Evolutionary conservation across 1,140 invertebrate species (phyloP).

Genomic region (Megathymus violae): DNA sequence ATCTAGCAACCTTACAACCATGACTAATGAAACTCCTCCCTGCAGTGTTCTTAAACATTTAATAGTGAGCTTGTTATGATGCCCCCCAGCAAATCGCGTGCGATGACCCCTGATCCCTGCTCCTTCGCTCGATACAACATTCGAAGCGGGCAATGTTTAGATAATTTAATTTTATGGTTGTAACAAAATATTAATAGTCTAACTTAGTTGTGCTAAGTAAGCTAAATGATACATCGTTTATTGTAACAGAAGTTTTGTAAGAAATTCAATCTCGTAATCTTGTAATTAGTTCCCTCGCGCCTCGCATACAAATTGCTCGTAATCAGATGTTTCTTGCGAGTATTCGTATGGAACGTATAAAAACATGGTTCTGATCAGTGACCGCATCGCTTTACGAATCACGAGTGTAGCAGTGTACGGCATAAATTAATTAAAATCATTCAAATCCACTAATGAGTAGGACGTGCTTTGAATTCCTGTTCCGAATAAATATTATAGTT

Average conservation of each 20-base stretch:
- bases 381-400: slow-evolving; percentile 18
- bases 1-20: slow-evolving; percentile 22
- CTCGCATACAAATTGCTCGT: slow-evolving; percentile 16
- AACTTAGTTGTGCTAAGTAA: no score
- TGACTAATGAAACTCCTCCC: slow-evolving; percentile 55
- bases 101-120: slow-evolving; percentile 45
- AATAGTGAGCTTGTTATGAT: slow-evolving; percentile 42
- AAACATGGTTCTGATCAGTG: slow-evolving; percentile 19
- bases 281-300: slow-evolving; percentile 30
- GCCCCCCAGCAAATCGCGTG: slow-evolving; percentile 49
- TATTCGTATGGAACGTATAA: slow-evolving; percentile 11
- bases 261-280: background rate
- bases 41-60: slow-evolving; percentile 18
- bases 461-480: background rate
- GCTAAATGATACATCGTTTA: background rate
- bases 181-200: no score
- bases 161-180: slow-evolving; percentile 19
- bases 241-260: slow-evolving; percentile 27
- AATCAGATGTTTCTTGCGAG: slow-evolving; percentile 27
- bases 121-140: slow-evolving; percentile 5
- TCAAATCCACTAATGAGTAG: slow-evolving; percentile 9
- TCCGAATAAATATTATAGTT: slow-evolving; percentile 2
- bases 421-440: slow-evolving; percentile 18
- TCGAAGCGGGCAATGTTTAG: slow-evolving; percentile 2
- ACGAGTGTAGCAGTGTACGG: background rate